Evolutionary conservation across 2,797 vertebrate species (phyloP), one percentile per base, ranked within the genome.

Genomic region (Mus minutoides): DNA sequence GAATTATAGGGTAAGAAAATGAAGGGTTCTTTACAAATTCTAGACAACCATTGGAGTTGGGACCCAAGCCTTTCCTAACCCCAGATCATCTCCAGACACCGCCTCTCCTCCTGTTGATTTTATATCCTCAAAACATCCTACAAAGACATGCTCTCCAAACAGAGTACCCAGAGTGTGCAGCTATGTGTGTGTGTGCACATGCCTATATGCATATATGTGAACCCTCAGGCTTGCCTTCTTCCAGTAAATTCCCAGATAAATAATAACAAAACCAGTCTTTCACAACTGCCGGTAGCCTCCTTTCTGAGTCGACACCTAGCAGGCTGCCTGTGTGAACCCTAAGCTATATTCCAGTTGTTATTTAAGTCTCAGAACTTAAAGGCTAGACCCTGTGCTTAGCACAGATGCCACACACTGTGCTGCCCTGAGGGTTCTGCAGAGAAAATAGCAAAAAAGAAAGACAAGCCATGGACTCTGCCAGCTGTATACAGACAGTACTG

Each of bases 131-230:
- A 93, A 92, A 86, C 93, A 73, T 94, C 96, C 94, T 22, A 90
- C 95, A 97, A 92, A 95, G 92, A 95, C 93, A 26, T 93, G 98
- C 98, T 98, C 96, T 98, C 95, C 94, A 95, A 95, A 94, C 93
- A 78, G 96, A 97, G 95, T 93, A 93, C 69, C 56, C 60, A 2
- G 90, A 97, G 94, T 90, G 17, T 71, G 34, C 34, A n/a, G 67
- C 67, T 69, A n/a, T 69, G 80, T 31, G 26, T 46, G 26, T 46
- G 8, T 43, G 8, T 0, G 21, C 67, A n/a, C 17, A 21, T 2
- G 8, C 52, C 1, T 29, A 19, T 92, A 46, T 54, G 43, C 52
- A 21, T 40, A 16, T 56, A 52, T 56, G 6, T 3, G 2, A 54
- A n/a, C 5, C 67, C 34, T 78, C 3, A 60, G 22, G 62, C 58